phyloP scores from a whole-genome alignment of 2,797 vertebrate species.

The Enteromius radiatus region DNA sequence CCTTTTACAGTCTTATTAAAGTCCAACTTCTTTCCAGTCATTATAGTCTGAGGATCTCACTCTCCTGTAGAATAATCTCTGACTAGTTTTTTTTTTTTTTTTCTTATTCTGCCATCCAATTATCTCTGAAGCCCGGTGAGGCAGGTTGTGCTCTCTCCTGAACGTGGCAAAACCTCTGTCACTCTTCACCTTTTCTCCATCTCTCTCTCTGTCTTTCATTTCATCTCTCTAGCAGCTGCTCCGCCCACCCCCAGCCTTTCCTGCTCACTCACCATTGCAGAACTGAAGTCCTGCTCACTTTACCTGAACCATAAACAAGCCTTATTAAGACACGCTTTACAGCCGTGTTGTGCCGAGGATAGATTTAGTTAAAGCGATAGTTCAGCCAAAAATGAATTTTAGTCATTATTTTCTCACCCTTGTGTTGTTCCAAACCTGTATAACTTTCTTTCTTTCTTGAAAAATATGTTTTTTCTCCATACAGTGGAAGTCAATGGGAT shows the following conservation, averaged over 20 bases:
- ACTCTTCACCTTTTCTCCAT: slow-evolving; percentile 55
- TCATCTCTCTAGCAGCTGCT: slow-evolving; percentile 42
- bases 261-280: slow-evolving; percentile 36
- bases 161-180: slow-evolving; percentile 66
- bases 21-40: slow-evolving; percentile 25
- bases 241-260: neutral
- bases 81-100: slow-evolving; percentile 56
- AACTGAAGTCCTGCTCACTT: slow-evolving; percentile 59
- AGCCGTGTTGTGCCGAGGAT: neutral
- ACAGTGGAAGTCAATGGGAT: neutral
- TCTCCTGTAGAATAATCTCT: slow-evolving; percentile 56
- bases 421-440: neutral
- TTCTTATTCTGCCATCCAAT: slow-evolving; percentile 73
- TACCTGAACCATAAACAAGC: slow-evolving; percentile 29
- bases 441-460: neutral
- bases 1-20: slow-evolving; percentile 30
- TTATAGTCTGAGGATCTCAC: slow-evolving; percentile 31
- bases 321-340: slow-evolving; percentile 21
- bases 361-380: slow-evolving; percentile 44
- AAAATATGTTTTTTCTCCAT: neutral
- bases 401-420: neutral
- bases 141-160: slow-evolving; percentile 62
- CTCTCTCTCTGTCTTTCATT: slow-evolving; percentile 51
- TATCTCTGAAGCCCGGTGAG: slow-evolving; percentile 67
- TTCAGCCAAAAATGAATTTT: neutral